These are phyloP conservation scores for Leptodactylus fallax DNA, from an alignment of 2,797 vertebrate genomes.

Conservation along the genomic window DNA sequence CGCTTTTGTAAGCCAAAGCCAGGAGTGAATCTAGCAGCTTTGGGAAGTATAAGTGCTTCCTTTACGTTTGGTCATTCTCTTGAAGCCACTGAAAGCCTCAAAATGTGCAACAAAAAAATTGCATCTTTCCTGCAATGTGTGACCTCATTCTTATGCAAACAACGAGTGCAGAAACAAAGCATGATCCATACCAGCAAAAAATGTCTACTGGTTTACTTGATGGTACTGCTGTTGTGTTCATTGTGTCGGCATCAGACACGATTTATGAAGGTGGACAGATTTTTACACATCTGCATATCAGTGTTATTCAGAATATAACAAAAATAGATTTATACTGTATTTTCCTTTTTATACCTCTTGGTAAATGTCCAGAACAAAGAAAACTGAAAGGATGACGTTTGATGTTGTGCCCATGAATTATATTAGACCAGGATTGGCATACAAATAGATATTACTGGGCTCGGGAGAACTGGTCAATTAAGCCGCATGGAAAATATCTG, in stretches of 20 bases:
- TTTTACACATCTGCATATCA: not conserved
- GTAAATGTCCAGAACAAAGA: not conserved
- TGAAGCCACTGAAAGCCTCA: no score
- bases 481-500: not conserved
- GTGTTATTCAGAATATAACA: not conserved
- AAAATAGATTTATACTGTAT: not conserved
- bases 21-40: no score
- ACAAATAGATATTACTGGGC: not conserved
- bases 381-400: not conserved
- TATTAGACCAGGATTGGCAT: not conserved
- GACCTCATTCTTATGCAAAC: no score
- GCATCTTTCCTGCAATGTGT: no score
- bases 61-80: no score
- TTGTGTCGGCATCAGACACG: not conserved
- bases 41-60: no score
- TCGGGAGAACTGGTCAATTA: not conserved
- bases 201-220: not conserved
- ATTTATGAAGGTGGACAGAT: not conserved
- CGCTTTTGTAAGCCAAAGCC: no score
- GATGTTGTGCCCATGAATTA: not conserved
- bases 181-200: no score
- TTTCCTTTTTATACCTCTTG: not conserved
- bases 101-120: no score
- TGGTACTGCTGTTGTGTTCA: not conserved
- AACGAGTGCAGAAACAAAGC: no score